Conservation (phyloP, 1,140 invertebrate species). For the Chironomus striatipennis region DNA sequence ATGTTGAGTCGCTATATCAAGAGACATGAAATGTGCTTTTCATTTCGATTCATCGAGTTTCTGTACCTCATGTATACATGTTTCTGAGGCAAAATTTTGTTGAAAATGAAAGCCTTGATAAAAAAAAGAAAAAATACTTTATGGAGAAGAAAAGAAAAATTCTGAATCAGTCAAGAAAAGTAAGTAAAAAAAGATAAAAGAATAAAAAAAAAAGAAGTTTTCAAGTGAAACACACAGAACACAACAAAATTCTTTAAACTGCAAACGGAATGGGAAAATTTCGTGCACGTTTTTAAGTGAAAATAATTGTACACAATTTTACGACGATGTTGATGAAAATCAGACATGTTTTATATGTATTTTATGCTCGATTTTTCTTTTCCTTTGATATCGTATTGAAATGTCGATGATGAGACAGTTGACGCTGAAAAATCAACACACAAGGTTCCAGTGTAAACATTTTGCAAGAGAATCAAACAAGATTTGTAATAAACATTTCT, state of each 20-base stretch:
- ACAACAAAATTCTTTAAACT: not conserved
- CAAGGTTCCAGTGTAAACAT: not conserved
- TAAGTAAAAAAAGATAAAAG: not conserved
- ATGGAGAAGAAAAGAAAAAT: too few relatives aligned
- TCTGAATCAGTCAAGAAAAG: not conserved
- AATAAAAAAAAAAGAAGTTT: not conserved
- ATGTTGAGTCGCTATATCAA: slow-evolving; percentile 7
- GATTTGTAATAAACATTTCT: not conserved
- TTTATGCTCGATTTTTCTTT: slow-evolving; percentile 8
- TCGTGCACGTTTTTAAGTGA: not conserved
- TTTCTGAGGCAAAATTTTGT: not conserved
- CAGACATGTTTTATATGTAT: slow-evolving; percentile 13
- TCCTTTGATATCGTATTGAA: slow-evolving; percentile 5
- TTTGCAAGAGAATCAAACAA: not conserved
- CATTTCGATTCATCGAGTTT: slow-evolving; percentile 7
- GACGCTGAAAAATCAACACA: slow-evolving; percentile 5
- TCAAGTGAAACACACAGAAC: not conserved
- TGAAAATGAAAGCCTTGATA: slow-evolving; percentile 13
- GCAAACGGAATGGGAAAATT: not conserved
- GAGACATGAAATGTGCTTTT: slow-evolving; percentile 12
- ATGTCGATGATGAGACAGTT: not conserved
- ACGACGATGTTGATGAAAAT: slow-evolving; percentile 12
- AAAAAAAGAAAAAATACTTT: not conserved
- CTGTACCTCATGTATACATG: not conserved
- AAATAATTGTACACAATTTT: slow-evolving; percentile 15